Evolutionary conservation across 1,140 invertebrate species (phyloP).

Genomic region (Drosophila persimilis): DNA sequence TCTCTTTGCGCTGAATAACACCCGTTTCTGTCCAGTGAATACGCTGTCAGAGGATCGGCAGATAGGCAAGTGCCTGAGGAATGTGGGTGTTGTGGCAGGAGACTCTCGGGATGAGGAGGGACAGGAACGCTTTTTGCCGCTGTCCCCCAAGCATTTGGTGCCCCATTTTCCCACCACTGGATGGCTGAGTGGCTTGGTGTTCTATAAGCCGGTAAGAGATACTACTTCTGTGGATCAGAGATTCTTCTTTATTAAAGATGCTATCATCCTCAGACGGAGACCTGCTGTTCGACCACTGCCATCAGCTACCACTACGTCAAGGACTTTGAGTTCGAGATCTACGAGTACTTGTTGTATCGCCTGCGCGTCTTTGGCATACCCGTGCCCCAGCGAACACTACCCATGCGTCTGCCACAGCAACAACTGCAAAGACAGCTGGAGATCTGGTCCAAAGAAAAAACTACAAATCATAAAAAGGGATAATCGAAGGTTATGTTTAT

Average conservation of each 20-base stretch:
- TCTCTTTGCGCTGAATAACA: constrained; percentile 87
- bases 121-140: constrained; percentile 90
- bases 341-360: constrained; percentile 19
- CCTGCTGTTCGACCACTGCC: constrained; percentile 14
- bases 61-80: constrained; percentile 94
- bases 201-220: constrained; percentile 16
- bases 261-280: not conserved
- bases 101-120: constrained; percentile 92
- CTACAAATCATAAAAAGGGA: constrained; percentile 8
- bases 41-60: constrained; percentile 93
- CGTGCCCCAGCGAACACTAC: constrained; percentile 3
- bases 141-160: constrained; percentile 90
- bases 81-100: constrained; percentile 92
- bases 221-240: not conserved
- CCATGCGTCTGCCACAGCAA: constrained; percentile 6
- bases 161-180: constrained; percentile 85
- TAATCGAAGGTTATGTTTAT: no score
- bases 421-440: constrained; percentile 23
- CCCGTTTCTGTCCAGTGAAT: constrained; percentile 88
- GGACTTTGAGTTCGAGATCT: constrained; percentile 31
- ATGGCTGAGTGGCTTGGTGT: constrained; percentile 52
- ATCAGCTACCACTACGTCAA: constrained; percentile 41
- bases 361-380: constrained; percentile 15
- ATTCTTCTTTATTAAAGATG: not conserved
- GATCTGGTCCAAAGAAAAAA: constrained; percentile 19